Evolutionary conservation across 2,888 invertebrate species (phyloP), one percentile per base, ranked within the genome.

Genomic region (Aleiodes alternator): DNA sequence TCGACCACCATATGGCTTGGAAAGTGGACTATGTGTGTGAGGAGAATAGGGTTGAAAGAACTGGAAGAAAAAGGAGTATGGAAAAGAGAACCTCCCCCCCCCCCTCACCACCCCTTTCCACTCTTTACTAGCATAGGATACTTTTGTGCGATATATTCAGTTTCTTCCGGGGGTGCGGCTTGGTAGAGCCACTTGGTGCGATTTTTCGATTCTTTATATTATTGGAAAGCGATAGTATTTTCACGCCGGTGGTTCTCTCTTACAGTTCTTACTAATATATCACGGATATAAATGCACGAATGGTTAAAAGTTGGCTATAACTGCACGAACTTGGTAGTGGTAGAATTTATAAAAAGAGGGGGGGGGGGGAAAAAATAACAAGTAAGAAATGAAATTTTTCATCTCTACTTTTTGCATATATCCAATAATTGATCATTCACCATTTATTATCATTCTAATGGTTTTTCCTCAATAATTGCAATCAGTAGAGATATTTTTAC

Each of bases 161-260:
- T 80, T 80, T 78, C 77, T 78, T 77, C 76, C 66, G 61, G 61
- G 68, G 55, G 61, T 72, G 48, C 71, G 69, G 72, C 53, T 61
- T 69, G 56, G 69, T 61, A 66, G 77, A 51, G 75, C 74, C 74
- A 50, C 70, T 74, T 55, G 53, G 53, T 56, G 56, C 64, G 50
- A 61, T 76, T 76, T 23, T 64, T 71, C 59, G 64, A 55, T 75
- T 77, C 78, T 80, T 78, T 82, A 82, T 84, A 82, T 82, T 86
- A 86, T 86, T 81, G 86, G 86, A 86, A 86, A 86, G 84, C 84
- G 84, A 86, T 86, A 84, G 83, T 84, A 82, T 86, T 85, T 83
- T 85, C 82, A 79, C 81, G 76, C 81, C 66, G 82, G 82, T 78
- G 84, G 79, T 85, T 85, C 84, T 82, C 84, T 84, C 80, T 23